phyloP scores from a whole-genome alignment of 1,140 invertebrate species.

The Tetramorium simillimum region DNA sequence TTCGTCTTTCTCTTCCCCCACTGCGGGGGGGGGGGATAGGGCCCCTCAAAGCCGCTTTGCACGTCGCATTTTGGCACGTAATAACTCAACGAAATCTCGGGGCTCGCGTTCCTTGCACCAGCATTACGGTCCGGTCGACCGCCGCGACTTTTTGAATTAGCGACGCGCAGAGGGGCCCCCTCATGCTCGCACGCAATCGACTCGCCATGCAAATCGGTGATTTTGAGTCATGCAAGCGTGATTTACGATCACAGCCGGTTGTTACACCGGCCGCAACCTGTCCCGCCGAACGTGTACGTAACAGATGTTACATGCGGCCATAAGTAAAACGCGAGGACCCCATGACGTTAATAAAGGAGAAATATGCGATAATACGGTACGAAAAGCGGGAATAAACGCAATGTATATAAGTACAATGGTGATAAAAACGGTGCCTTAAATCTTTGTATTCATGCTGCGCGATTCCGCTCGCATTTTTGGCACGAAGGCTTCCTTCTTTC shows the following conservation, averaged over 20 bases:
- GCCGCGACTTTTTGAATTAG: conserved; percentile 49
- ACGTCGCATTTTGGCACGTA: conserved; percentile 52
- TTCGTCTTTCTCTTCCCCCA: conserved; percentile 13
- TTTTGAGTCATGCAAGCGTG: conserved; percentile 59
- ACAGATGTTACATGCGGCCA: conserved; percentile 45
- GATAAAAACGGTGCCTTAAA: neutral
- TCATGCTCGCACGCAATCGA: conserved; percentile 54
- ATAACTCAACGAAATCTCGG: conserved; percentile 36
- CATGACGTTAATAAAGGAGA: conserved; percentile 36
- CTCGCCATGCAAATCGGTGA: conserved; percentile 53
- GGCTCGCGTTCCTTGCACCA: conserved; percentile 34
- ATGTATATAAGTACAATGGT: neutral
- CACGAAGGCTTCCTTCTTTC: neutral
- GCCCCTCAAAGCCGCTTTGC: conserved; percentile 33
- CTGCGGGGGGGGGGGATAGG: neutral
- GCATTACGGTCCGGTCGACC: conserved; percentile 27
- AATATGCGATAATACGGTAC: conserved; percentile 14
- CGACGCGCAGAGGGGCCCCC: conserved; percentile 27
- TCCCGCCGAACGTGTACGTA: conserved; percentile 39
- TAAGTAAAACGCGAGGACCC: conserved; percentile 37
- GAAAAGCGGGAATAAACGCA: neutral
- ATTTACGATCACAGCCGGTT: conserved; percentile 59
- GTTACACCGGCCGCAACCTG: conserved; percentile 46
- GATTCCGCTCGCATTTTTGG: neutral
- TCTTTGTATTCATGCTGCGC: neutral